These are phyloP conservation scores for Atta texana DNA, from an alignment of 1,140 invertebrate species.

Conservation along the genomic window DNA sequence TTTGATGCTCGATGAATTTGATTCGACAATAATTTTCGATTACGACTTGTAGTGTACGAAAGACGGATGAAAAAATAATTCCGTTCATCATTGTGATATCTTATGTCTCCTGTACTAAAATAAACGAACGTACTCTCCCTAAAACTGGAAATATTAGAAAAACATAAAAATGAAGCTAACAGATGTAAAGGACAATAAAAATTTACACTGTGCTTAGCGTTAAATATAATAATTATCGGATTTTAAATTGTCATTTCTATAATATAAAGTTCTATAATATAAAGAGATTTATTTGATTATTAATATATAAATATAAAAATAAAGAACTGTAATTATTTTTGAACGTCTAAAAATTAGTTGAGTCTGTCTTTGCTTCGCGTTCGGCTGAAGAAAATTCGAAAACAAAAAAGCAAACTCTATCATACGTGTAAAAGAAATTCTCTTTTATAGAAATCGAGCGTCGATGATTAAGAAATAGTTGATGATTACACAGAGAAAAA, in stretches of 20 bases:
- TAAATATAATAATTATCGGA: background rate
- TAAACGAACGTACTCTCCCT: background rate
- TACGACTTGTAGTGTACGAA: background rate
- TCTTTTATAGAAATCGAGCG: constrained; percentile 1
- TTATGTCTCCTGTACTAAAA: background rate
- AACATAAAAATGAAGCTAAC: background rate
- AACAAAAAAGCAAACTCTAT: constrained; percentile 2
- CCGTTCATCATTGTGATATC: background rate
- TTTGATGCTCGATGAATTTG: constrained; percentile 35
- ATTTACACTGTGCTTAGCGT: background rate
- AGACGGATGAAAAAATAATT: constrained; percentile 12
- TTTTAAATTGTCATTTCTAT: background rate
- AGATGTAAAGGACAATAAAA: background rate
- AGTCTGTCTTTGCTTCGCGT: background rate
- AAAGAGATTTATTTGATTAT: background rate
- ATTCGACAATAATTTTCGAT: constrained; percentile 32
- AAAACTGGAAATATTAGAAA: background rate
- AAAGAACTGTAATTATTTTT: constrained; percentile 1
- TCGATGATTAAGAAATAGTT: background rate
- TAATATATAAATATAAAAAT: background rate
- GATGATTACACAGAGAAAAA: too few relatives aligned
- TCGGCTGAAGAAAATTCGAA: background rate
- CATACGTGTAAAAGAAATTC: background rate
- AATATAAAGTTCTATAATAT: too few relatives aligned
- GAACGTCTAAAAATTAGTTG: background rate